phyloP scores from a whole-genome alignment of 1,140 invertebrate genomes.

The Potamilus streckersoni region DNA sequence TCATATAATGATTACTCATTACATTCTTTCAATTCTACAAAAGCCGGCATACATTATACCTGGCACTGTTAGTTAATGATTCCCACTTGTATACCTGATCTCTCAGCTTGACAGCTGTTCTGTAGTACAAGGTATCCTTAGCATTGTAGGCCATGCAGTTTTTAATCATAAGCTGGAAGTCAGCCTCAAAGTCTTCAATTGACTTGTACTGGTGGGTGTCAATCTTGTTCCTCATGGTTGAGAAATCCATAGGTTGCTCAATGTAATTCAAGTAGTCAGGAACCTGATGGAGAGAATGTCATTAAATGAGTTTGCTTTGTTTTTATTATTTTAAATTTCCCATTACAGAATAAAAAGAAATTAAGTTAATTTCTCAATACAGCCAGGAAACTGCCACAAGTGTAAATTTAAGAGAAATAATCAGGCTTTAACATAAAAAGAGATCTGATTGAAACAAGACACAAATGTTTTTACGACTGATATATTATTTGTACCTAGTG shows the following conservation, averaged over 20 bases:
- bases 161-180: constrained; percentile 94
- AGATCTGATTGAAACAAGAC: no score
- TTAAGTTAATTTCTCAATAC: no score
- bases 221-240: constrained; percentile 89
- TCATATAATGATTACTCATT: background rate
- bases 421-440: no score
- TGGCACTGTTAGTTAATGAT: background rate
- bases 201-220: constrained; percentile 81
- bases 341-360: no score
- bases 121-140: constrained; percentile 86
- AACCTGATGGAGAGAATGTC: constrained; percentile 70
- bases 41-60: no score
- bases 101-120: constrained; percentile 86
- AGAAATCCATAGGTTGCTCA: constrained; percentile 94
- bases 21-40: no score
- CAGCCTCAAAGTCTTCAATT: constrained; percentile 84
- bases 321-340: no score
- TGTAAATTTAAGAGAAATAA: no score
- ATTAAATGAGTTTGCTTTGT: no score
- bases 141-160: constrained; percentile 97
- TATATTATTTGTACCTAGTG: no score
- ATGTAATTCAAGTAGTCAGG: constrained; percentile 94
- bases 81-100: constrained; percentile 75
- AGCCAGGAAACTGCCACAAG: no score
- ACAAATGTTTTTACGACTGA: no score